These are phyloP conservation scores for Cephalopholis sonnerati DNA, from an alignment of 2,113 vertebrate genomes.

Conservation along the genomic window DNA sequence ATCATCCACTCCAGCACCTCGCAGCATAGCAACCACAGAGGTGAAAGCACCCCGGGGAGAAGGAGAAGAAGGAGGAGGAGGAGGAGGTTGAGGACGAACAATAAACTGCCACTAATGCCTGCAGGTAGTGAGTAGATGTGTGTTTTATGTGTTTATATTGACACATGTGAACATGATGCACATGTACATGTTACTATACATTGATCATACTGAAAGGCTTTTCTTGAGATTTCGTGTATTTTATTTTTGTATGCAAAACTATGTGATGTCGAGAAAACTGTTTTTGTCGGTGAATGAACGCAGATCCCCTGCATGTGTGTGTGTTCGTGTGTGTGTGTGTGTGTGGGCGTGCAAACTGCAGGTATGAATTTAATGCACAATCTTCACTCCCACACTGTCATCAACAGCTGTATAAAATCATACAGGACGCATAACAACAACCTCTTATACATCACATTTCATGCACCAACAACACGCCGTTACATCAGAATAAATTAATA, in stretches of 20 bases:
- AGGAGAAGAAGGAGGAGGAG: slow-evolving; percentile 46
- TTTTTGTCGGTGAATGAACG: slow-evolving; percentile 13
- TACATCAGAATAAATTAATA: neutral
- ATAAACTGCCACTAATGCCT: slow-evolving; percentile 63
- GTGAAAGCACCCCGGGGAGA: slow-evolving; percentile 77
- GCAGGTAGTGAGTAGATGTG: slow-evolving; percentile 43
- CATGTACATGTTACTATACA: neutral
- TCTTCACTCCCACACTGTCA: slow-evolving; percentile 58
- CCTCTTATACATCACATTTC: slow-evolving; percentile 6
- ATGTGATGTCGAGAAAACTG: slow-evolving; percentile 5
- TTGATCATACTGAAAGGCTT: neutral
- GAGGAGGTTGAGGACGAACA: slow-evolving; percentile 61
- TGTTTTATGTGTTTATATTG: slow-evolving; percentile 4
- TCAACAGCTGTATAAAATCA: slow-evolving; percentile 52
- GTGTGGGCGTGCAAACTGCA: slow-evolving; percentile 62
- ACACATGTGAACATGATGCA: slow-evolving; percentile 16
- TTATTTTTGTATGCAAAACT: neutral
- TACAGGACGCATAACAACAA: slow-evolving; percentile 17
- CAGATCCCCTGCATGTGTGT: neutral
- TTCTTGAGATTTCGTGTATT: neutral
- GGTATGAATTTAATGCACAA: slow-evolving; percentile 58
- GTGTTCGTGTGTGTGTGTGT: neutral
- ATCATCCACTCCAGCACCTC: slow-evolving; percentile 78
- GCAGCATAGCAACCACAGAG: slow-evolving; percentile 81
- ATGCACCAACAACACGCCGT: slow-evolving; percentile 16